Evolutionary conservation across 64 coral and sea anemone genomes (phyloP), one percentile per base, ranked within the genome.

Genomic region (Dendrophyllia cribrosa): DNA sequence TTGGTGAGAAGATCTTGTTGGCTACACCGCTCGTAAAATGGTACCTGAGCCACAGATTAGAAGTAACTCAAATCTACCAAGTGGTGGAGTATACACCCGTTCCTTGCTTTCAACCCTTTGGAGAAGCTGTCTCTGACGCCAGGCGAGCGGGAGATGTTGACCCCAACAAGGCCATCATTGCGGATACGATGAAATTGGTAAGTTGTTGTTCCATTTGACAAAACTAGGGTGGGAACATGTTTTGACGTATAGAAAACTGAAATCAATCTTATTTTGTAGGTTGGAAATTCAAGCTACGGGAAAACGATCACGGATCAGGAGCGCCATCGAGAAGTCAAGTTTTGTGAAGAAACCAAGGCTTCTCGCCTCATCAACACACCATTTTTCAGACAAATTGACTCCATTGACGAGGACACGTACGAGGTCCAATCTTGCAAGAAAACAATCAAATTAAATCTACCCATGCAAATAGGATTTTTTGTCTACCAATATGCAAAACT

Each of bases 41-140:
- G 87, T 86, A 95, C 60, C 21, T 95, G 50, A 59, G 71, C 21
- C 79, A 95, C 16, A 79, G 87, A 1, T 49, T 95, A 20, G 71
- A 77, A 69, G 93, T 95, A 0, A 86, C 75, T 4, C 9, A 59
- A 0, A 51, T 90, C 19, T 58, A 89, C 47, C 77, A 90, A 85
- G 87, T 89, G 14, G 50, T 89, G 5, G 86, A 94, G 58, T 84
- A 81, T 51, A 88, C 60, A 19, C 84, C 64, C 16, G 56, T 71
- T 2, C 53, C 43, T 5, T 93, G 91, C 45, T 93, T 93, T 52
- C 7, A 43, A 45, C 65, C 34, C 0, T 93, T 93, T 87, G 91
- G 59, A 9, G 60, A 94, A 13, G 66, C 76, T 46, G 92, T 94
- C 6, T 88, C 76, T 24, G 66, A 94, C 34, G 86, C 86, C 0